Conservation (phyloP, 2,888 invertebrate genomes). For the Listrodromus nycthemerus region DNA sequence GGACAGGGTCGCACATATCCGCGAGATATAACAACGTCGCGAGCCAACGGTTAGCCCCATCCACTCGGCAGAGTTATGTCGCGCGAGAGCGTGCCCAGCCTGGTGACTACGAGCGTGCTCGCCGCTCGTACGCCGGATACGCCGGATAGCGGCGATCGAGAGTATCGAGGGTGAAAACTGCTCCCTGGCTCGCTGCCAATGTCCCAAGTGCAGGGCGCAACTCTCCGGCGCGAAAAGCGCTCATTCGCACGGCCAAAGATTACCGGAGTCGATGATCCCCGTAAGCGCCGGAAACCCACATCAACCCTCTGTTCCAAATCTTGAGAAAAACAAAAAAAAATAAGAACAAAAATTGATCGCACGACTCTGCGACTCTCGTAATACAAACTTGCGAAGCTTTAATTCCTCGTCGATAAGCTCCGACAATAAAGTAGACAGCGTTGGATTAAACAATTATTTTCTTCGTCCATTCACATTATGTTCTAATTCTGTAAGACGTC, state of each 20-base stretch:
- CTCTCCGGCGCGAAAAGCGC: conserved; percentile 62
- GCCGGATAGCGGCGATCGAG: background rate
- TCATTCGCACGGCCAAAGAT: conserved; percentile 63
- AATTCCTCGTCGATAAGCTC: background rate
- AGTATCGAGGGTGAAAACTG: conserved; percentile 61
- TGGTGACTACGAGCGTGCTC: conserved; percentile 14
- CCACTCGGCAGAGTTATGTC: conserved; percentile 32
- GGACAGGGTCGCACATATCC: conserved; percentile 36
- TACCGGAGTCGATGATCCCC: conserved; percentile 53
- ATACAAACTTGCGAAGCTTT: background rate
- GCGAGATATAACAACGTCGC: conserved; percentile 50
- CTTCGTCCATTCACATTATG: too few species aligned
- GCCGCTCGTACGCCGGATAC: background rate
- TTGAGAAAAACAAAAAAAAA: background rate
- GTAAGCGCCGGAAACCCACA: conserved; percentile 22
- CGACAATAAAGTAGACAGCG: too few species aligned
- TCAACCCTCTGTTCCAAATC: background rate
- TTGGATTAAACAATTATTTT: too few species aligned
- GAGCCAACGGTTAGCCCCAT: conserved; percentile 24
- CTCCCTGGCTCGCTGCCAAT: conserved; percentile 62
- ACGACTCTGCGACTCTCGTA: too few species aligned
- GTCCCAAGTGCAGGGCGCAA: conserved; percentile 18
- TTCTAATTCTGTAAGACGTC: too few species aligned
- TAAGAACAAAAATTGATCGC: background rate
- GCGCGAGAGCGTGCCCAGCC: conserved; percentile 32